Percentiles rank a stretch among this genome's conserved stretches.
Evolutionary conservation across 2,113 vertebrate species (phyloP).

Genomic region (Emydocephalus ijimae): DNA sequence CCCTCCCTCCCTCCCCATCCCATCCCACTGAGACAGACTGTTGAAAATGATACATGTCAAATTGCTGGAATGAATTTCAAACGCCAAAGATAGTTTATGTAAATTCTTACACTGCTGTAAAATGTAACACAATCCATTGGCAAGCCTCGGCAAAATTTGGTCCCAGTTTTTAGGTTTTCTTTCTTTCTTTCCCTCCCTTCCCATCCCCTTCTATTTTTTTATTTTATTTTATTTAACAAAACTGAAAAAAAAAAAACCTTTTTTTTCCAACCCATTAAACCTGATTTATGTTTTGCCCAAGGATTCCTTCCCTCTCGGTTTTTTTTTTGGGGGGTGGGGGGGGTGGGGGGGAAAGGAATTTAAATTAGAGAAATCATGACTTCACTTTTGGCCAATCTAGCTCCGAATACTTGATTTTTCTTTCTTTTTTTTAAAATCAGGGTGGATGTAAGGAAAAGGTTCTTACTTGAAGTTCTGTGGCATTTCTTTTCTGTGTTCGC

Average conservation of each 20-base stretch:
- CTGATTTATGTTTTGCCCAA: conserved; percentile 64
- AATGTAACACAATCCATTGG: conserved; percentile 73
- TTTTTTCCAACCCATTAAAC: conserved; percentile 69
- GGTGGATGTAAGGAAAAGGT: background rate
- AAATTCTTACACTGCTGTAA: conserved; percentile 72
- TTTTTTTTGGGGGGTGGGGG: conserved; percentile 39
- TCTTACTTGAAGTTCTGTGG: background rate
- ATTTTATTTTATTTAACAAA: conserved; percentile 65
- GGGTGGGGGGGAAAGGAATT: conserved; percentile 25
- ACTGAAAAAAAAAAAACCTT: conserved; percentile 58
- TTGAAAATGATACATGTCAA: conserved; percentile 72
- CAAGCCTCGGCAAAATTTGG: conserved; percentile 61
- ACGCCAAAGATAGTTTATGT: conserved; percentile 78
- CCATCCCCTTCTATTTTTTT: too few species aligned
- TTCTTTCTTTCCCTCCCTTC: background rate
- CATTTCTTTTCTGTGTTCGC: background rate
- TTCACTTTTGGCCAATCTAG: conserved; percentile 56
- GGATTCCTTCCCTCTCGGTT: conserved; percentile 52
- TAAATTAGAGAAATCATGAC: conserved; percentile 54
- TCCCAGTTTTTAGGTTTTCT: conserved; percentile 57
- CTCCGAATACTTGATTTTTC: conserved; percentile 31
- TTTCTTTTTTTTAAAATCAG: conserved; percentile 17
- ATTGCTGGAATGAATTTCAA: conserved; percentile 73
- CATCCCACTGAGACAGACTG: conserved; percentile 45
- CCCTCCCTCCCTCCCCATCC: background rate